phyloP scores from a whole-genome alignment of 2,888 invertebrate species.

The Sesia bembeciformis region DNA sequence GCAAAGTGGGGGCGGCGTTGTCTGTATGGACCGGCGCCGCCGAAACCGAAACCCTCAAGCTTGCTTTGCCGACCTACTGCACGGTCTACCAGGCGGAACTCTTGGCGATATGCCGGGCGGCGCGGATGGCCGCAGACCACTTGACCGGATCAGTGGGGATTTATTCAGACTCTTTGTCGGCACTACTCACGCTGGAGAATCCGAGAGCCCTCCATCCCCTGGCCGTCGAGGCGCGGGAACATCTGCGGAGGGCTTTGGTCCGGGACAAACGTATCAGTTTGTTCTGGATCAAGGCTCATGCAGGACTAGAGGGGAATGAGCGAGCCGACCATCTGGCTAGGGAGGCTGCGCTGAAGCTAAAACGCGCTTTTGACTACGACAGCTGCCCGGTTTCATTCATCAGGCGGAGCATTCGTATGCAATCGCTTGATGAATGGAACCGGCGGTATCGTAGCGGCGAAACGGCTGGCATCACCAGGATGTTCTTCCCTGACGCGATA shows the following conservation, averaged over 20 bases:
- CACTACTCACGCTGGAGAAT: slow-evolving; percentile 2
- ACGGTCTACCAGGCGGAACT: slow-evolving; percentile 9
- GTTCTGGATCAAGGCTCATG: too few species aligned
- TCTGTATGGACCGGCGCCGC: slow-evolving; percentile 8
- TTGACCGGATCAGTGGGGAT: not conserved
- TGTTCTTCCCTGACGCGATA: too few species aligned
- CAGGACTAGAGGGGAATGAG: too few species aligned
- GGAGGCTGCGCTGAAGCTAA: too few species aligned
- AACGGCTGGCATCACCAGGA: too few species aligned
- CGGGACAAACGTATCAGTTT: too few species aligned
- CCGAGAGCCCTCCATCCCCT: slow-evolving; percentile 2
- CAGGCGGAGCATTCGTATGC: too few species aligned
- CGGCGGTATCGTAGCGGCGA: too few species aligned
- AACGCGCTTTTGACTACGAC: too few species aligned
- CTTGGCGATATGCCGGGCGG: slow-evolving; percentile 2
- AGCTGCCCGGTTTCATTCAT: too few species aligned
- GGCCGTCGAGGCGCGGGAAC: slow-evolving; percentile 2
- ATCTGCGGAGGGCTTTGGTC: not conserved
- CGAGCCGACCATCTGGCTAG: too few species aligned
- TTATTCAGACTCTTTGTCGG: slow-evolving; percentile 5
- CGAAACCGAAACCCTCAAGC: slow-evolving; percentile 5
- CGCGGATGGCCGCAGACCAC: not conserved
- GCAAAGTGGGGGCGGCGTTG: slow-evolving; percentile 8
- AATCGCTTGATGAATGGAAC: too few species aligned
- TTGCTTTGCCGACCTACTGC: slow-evolving; percentile 3